Conservation (phyloP, 1,140 invertebrate genomes). For the Sarcophaga peregrina region DNA sequence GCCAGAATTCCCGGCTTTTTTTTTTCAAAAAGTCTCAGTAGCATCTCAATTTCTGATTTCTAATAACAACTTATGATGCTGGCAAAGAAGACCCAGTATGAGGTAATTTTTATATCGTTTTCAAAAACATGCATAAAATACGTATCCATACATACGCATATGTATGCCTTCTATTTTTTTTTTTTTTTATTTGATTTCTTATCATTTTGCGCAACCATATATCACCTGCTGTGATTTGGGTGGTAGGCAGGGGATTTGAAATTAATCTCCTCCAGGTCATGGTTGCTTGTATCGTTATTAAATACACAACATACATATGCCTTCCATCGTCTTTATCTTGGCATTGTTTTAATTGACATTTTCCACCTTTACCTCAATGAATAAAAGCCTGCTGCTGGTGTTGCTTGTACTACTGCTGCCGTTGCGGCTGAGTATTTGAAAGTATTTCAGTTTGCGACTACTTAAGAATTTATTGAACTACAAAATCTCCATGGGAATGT, state of each 20-base stretch:
- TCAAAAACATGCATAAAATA: too few species aligned
- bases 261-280: background rate
- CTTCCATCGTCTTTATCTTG: background rate
- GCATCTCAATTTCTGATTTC: too few species aligned
- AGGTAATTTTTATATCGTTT: too few species aligned
- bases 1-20: too few species aligned
- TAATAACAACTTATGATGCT: too few species aligned
- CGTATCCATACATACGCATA: too few species aligned
- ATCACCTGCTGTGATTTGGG: slow-evolving; percentile 20
- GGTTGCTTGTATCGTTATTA: too few species aligned
- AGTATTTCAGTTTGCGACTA: background rate
- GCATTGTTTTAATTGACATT: slow-evolving; percentile 39
- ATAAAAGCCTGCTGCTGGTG: background rate
- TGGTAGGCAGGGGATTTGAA: background rate
- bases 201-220: background rate
- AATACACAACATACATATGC: background rate
- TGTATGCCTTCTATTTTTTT: too few species aligned
- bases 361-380: slow-evolving; percentile 20
- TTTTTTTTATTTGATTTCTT: too few species aligned
- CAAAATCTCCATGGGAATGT: slow-evolving; percentile 35
- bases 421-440: too few species aligned
- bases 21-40: too few species aligned
- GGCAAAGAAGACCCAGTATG: too few species aligned
- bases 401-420: background rate
- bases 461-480: slow-evolving; percentile 38